These are phyloP conservation scores for Trichonephila clavata DNA, from an alignment of 1,140 invertebrate genomes.

Conservation along the genomic window DNA sequence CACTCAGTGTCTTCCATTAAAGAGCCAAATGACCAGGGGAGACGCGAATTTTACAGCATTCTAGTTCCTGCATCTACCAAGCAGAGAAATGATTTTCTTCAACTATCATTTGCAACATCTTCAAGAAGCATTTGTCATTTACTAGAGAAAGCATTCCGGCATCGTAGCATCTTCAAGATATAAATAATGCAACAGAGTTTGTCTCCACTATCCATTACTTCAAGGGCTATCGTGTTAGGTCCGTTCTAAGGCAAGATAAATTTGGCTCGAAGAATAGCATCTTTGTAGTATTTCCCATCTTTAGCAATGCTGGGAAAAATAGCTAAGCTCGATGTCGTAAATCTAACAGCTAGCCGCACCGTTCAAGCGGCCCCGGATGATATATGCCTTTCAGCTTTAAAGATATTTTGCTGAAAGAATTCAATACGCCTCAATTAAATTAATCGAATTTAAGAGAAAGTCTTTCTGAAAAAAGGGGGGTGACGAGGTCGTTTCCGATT, in stretches of 20 bases:
- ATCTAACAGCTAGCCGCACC: slow-evolving; percentile 16
- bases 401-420: slow-evolving; percentile 37
- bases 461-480: background rate
- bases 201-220: slow-evolving; percentile 61
- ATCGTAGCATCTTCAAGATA: slow-evolving; percentile 27
- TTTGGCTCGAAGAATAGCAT: slow-evolving; percentile 49
- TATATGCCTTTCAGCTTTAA: slow-evolving; percentile 14
- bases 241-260: slow-evolving; percentile 49
- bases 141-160: slow-evolving; percentile 38
- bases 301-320: slow-evolving; percentile 31
- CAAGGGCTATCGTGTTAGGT: slow-evolving; percentile 52
- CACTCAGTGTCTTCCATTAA: slow-evolving; percentile 57
- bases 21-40: slow-evolving; percentile 46
- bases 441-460: slow-evolving; percentile 24
- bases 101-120: slow-evolving; percentile 59
- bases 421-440: slow-evolving; percentile 43
- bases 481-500: background rate
- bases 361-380: background rate
- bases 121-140: slow-evolving; percentile 64
- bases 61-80: background rate
- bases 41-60: slow-evolving; percentile 58
- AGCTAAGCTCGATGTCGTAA: slow-evolving; percentile 28
- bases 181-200: slow-evolving; percentile 67
- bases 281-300: slow-evolving; percentile 51
- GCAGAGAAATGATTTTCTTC: slow-evolving; percentile 46